Evolutionary conservation across 2,797 vertebrate species (phyloP).

Genomic region (Ctenopoma multispine): DNA sequence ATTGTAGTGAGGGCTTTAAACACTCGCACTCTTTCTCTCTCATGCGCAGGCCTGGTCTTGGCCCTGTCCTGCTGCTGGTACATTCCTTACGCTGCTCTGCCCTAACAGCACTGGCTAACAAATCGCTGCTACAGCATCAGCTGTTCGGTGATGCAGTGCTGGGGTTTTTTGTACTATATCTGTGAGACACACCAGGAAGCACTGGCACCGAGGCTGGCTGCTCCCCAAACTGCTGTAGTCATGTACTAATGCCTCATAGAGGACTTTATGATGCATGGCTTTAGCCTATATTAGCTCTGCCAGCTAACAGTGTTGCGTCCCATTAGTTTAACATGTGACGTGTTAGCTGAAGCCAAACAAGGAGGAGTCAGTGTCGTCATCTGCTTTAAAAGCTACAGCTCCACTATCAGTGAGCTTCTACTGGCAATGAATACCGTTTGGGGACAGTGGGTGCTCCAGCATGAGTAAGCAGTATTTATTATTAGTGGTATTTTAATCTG

Average conservation of each 20-base stretch:
- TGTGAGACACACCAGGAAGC: not conserved
- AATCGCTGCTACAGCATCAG: conserved; percentile 28
- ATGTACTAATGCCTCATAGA: not conserved
- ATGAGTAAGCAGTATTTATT: not conserved
- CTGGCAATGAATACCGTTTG: not conserved
- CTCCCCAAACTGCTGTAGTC: not conserved
- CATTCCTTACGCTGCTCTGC: conserved; percentile 39
- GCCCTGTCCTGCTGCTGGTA: conserved; percentile 31
- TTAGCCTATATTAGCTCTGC: conserved; percentile 24
- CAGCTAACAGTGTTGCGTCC: conserved; percentile 15
- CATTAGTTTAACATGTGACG: conserved; percentile 1
- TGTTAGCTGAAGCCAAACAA: conserved; percentile 13
- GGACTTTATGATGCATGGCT: conserved; percentile 12
- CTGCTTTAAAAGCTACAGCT: conserved; percentile 38
- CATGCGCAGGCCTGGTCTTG: conserved; percentile 37
- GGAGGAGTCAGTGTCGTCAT: conserved; percentile 30
- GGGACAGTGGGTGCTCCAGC: not conserved
- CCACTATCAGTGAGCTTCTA: not conserved
- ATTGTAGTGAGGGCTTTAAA: conserved; percentile 54
- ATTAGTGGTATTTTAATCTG: too few species aligned
- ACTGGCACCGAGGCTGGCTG: not conserved
- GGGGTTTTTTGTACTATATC: conserved; percentile 10
- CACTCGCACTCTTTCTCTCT: conserved; percentile 6
- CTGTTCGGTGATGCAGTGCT: conserved; percentile 27
- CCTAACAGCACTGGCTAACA: conserved; percentile 31